Evolutionary conservation across 2,888 invertebrate species (phyloP).

Genomic region (Nebria brevicollis): DNA sequence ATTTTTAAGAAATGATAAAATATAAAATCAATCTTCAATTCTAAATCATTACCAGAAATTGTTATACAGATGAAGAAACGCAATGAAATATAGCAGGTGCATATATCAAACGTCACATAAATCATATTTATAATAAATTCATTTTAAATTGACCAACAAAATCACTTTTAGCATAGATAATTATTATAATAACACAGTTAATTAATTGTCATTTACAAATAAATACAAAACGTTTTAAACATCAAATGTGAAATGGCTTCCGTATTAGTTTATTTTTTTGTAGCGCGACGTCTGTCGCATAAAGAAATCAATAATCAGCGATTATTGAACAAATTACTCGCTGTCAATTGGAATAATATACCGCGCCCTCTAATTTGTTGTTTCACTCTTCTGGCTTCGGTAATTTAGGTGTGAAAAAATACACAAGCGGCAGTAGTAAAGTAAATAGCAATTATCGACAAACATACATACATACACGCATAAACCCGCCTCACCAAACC

Average conservation of each 20-base stretch:
- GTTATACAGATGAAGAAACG: background rate
- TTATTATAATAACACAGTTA: slow-evolving; percentile 42
- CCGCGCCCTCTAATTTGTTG: slow-evolving; percentile 4
- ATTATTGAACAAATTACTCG: slow-evolving; percentile 31
- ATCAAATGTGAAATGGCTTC: slow-evolving; percentile 37
- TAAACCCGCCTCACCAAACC: background rate
- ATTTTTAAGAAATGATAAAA: background rate
- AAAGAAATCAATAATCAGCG: slow-evolving; percentile 12
- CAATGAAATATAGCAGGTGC: slow-evolving; percentile 19
- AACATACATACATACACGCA: background rate
- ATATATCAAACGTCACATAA: slow-evolving; percentile 30
- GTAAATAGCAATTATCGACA: slow-evolving; percentile 26
- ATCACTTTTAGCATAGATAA: slow-evolving; percentile 37
- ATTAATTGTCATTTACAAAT: slow-evolving; percentile 40
- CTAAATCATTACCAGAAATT: background rate
- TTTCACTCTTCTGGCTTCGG: background rate
- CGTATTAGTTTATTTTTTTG: slow-evolving; percentile 26
- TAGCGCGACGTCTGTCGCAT: slow-evolving; percentile 25
- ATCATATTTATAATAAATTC: slow-evolving; percentile 41
- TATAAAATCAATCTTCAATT: background rate
- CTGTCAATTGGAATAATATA: slow-evolving; percentile 26
- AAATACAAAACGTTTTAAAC: slow-evolving; percentile 31
- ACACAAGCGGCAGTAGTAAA: background rate
- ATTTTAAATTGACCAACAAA: slow-evolving; percentile 42
- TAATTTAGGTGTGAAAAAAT: background rate